These are phyloP conservation scores for Onchidella celtica DNA, from an alignment of 2,888 invertebrate genomes.

Conservation along the genomic window DNA sequence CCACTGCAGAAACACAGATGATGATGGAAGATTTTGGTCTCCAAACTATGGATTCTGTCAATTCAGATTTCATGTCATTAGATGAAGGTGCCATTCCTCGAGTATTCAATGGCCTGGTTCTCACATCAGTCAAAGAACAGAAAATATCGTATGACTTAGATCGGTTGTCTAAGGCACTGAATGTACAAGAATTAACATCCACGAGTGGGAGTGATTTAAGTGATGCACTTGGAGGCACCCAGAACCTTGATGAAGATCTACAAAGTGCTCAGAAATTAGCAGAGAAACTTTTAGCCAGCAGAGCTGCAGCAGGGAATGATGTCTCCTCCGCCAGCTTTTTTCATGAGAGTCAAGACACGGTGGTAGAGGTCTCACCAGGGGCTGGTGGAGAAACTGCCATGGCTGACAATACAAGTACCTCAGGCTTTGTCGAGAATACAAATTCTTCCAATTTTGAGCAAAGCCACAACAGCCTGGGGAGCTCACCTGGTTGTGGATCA, in stretches of 20 bases:
- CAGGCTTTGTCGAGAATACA: constrained; percentile 49
- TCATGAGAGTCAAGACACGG: constrained; percentile 55
- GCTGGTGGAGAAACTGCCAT: constrained; percentile 6
- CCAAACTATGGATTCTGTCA: constrained; percentile 65
- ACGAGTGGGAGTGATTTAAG: constrained; percentile 60
- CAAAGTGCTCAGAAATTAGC: neutral
- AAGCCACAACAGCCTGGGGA: constrained; percentile 34
- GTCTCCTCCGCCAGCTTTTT: constrained; percentile 39
- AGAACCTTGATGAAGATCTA: neutral
- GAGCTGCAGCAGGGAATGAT: neutral
- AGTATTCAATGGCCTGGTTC: constrained; percentile 70
- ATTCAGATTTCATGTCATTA: constrained; percentile 69
- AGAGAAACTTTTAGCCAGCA: neutral
- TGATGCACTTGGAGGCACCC: constrained; percentile 21
- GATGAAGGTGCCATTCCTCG: constrained; percentile 69
- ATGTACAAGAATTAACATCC: constrained; percentile 69
- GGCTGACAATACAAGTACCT: constrained; percentile 25
- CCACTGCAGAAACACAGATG: constrained; percentile 40
- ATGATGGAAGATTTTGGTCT: constrained; percentile 50
- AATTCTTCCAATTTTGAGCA: constrained; percentile 34
- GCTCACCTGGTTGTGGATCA: constrained; percentile 51
- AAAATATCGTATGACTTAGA: constrained; percentile 70
- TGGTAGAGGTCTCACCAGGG: constrained; percentile 49
- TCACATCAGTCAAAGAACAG: constrained; percentile 70
- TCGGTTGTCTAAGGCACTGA: constrained; percentile 68